Percentiles rank a stretch among this genome's conserved stretches.
phyloP scores from a whole-genome alignment of 1,140 invertebrate genomes.

The Panagrolaimus sp. region DNA sequence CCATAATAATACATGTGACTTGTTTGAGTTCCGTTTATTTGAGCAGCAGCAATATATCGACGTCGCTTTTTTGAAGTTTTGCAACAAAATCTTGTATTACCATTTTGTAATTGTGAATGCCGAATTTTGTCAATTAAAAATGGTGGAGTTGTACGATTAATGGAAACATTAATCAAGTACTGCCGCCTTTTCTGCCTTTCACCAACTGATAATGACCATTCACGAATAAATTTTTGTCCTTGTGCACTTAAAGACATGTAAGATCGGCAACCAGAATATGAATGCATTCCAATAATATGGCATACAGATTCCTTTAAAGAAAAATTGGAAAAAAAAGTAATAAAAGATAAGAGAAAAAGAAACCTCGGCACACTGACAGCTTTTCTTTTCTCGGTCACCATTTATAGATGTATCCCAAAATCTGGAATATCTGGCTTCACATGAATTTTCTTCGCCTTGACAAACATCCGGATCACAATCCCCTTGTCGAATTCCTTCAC shows the following conservation, averaged over 20 bases:
- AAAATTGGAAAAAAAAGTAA: not conserved
- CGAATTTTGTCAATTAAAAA: not conserved
- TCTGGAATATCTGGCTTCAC: slow-evolving; percentile 5
- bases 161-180: too few species aligned
- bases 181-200: not conserved
- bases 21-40: too few species aligned
- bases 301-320: slow-evolving; percentile 8
- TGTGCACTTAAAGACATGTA: not conserved
- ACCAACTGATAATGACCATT: not conserved
- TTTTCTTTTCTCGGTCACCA: not conserved
- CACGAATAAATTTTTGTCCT: not conserved
- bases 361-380: slow-evolving; percentile 12
- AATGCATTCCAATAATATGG: slow-evolving; percentile 6
- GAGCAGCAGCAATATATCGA: too few species aligned
- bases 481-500: slow-evolving; percentile 7
- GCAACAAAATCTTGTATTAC: slow-evolving; percentile 2
- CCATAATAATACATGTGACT: too few species aligned
- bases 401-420: slow-evolving; percentile 6
- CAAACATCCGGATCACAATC: slow-evolving; percentile 13
- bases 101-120: not conserved
- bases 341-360: not conserved
- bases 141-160: not conserved
- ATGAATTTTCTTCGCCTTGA: slow-evolving; percentile 9
- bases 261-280: slow-evolving; percentile 3
- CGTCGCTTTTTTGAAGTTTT: not conserved